Conservation (phyloP, 2,797 vertebrate species). For the Hoplostethus atlanticus region DNA sequence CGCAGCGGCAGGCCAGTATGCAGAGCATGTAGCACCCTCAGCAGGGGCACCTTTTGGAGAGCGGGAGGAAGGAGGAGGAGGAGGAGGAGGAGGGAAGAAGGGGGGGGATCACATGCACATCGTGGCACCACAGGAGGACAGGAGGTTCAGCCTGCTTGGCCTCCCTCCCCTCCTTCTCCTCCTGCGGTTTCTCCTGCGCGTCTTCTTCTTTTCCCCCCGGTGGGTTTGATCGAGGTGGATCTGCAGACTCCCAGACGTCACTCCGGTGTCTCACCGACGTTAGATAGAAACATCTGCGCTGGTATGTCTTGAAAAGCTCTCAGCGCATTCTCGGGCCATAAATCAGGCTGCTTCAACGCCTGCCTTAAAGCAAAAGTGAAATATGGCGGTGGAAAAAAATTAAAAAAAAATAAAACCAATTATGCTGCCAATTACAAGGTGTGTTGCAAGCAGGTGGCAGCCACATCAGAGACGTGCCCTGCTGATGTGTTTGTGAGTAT, state of each 20-base stretch:
- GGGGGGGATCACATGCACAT: conserved; percentile 29
- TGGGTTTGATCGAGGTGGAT: too few relatives aligned
- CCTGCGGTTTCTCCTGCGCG: conserved; percentile 26
- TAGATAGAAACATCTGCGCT: conserved; percentile 51
- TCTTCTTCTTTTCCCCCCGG: too few relatives aligned
- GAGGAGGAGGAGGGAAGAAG: not conserved
- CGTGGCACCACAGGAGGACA: conserved; percentile 32
- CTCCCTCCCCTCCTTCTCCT: not conserved
- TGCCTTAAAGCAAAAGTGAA: conserved; percentile 63
- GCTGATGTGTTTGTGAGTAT: conserved; percentile 64
- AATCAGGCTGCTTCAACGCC: conserved; percentile 61
- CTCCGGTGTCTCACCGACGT: not conserved
- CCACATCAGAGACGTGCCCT: conserved; percentile 62
- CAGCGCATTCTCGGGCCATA: conserved; percentile 52
- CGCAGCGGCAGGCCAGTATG: not conserved
- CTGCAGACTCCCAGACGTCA: conserved; percentile 21
- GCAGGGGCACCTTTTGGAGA: conserved; percentile 17
- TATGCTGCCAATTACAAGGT: conserved; percentile 77
- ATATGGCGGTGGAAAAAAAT: conserved; percentile 34
- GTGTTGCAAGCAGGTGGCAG: conserved; percentile 63
- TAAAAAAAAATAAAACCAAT: conserved; percentile 68
- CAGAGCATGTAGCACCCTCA: conserved; percentile 19
- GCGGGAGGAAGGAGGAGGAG: not conserved
- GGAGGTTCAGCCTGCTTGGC: conserved; percentile 4
- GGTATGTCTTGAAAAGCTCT: conserved; percentile 69